Conservation (phyloP, 2,113 vertebrate genomes). For the Gadus chalcogrammus region DNA sequence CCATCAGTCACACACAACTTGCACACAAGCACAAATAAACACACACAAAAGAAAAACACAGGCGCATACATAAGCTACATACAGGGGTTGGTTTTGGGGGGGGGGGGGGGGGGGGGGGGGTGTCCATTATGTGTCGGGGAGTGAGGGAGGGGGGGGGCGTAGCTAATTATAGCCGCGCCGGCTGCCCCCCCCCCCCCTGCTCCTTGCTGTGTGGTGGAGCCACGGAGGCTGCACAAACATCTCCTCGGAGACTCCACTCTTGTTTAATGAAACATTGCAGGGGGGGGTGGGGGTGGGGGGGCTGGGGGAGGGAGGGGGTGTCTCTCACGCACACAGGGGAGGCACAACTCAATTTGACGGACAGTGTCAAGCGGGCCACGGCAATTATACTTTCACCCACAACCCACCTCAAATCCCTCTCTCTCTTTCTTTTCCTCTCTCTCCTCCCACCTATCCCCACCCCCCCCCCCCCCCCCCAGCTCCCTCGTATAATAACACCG, state of each 20-base stretch:
- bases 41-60: conserved; percentile 4
- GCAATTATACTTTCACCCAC: conserved; percentile 71
- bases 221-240: conserved; percentile 72
- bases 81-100: neutral
- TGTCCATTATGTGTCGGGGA: too few relatives aligned
- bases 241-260: conserved; percentile 58
- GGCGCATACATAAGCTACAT: neutral
- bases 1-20: neutral
- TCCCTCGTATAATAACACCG: conserved; percentile 66
- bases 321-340: conserved; percentile 50
- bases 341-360: conserved; percentile 55
- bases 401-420: conserved; percentile 17
- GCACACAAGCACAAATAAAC: neutral
- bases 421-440: neutral
- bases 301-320: conserved; percentile 18
- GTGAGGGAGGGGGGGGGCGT: conserved; percentile 9
- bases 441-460: neutral
- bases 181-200: conserved; percentile 26
- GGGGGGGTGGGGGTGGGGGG: conserved; percentile 28
- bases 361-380: conserved; percentile 62
- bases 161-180: conserved; percentile 46
- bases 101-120: too few relatives aligned
- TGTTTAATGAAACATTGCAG: conserved; percentile 69
- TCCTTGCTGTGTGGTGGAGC: conserved; percentile 64
- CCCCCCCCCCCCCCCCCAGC: too few relatives aligned